Percentiles rank a stretch among this genome's conserved stretches.
Conservation (phyloP, 2,797 vertebrate genomes). For the Pachyuromys duprasi region DNA sequence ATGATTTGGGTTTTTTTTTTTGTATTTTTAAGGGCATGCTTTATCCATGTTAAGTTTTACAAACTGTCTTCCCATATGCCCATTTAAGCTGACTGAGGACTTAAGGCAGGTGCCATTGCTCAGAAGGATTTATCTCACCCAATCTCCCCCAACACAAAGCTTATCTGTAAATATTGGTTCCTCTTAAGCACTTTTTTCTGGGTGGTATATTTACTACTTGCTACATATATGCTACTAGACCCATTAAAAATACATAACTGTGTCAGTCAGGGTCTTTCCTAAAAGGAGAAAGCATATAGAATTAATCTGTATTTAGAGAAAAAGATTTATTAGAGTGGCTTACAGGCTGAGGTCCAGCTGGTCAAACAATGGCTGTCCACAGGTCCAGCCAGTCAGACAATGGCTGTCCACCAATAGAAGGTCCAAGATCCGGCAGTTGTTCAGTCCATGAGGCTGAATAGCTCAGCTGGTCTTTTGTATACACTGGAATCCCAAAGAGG, state of each 20-base stretch:
- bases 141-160: background rate
- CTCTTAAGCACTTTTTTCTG: background rate
- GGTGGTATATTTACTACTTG: background rate
- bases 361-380: background rate
- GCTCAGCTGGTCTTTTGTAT: background rate
- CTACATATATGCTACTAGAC: background rate
- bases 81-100: slow-evolving; percentile 59
- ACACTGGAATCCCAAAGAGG: background rate
- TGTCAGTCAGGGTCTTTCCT: background rate
- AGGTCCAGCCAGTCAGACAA: background rate
- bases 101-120: background rate
- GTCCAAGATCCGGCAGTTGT: background rate
- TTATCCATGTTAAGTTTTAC: slow-evolving; percentile 50
- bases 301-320: background rate
- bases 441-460: background rate
- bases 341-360: background rate
- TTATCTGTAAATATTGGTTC: background rate
- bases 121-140: background rate
- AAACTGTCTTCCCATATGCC: background rate
- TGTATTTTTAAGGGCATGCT: background rate
- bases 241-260: background rate
- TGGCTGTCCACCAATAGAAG: background rate
- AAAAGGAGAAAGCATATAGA: background rate
- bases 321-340: background rate
- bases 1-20: no score